These are phyloP conservation scores for Penaeus indicus DNA, from an alignment of 1,140 invertebrate genomes.

Conservation along the genomic window DNA sequence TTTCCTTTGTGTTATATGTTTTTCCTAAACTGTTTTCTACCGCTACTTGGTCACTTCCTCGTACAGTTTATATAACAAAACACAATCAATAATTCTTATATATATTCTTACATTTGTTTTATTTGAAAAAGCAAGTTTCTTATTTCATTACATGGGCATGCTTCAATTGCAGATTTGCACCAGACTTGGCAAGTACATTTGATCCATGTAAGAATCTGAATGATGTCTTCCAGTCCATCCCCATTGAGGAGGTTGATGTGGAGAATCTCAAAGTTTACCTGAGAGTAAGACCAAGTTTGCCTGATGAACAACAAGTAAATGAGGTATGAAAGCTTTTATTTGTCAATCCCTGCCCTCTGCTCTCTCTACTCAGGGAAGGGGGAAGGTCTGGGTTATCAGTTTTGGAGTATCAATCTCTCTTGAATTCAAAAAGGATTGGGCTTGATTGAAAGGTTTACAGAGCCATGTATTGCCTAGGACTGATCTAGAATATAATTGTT, in stretches of 20 bases:
- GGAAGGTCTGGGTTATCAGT: too few relatives aligned
- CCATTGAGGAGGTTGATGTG: constrained; percentile 33
- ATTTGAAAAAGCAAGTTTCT: not conserved
- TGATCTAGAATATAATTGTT: not conserved
- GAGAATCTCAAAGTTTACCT: constrained; percentile 57
- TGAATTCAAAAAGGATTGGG: too few relatives aligned
- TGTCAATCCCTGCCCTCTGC: not conserved
- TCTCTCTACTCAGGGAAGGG: not conserved
- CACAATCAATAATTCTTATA: not conserved
- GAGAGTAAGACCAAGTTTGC: constrained; percentile 50
- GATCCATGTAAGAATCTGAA: constrained; percentile 55
- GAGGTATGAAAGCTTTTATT: constrained; percentile 25
- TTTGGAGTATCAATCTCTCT: too few relatives aligned
- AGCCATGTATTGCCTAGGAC: too few relatives aligned
- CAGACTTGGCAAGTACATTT: constrained; percentile 36
- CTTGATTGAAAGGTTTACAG: too few relatives aligned
- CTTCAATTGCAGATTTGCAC: constrained; percentile 21
- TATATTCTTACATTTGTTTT: not conserved
- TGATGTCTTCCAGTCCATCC: constrained; percentile 48
- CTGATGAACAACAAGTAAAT: constrained; percentile 34
- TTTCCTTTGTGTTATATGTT: too few relatives aligned
- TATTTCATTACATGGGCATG: not conserved
- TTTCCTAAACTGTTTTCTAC: too few relatives aligned
- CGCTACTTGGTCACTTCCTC: too few relatives aligned
- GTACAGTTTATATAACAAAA: too few relatives aligned